Evolutionary conservation across 2,797 vertebrate genomes (phyloP).

Genomic region (Morelia viridis): DNA sequence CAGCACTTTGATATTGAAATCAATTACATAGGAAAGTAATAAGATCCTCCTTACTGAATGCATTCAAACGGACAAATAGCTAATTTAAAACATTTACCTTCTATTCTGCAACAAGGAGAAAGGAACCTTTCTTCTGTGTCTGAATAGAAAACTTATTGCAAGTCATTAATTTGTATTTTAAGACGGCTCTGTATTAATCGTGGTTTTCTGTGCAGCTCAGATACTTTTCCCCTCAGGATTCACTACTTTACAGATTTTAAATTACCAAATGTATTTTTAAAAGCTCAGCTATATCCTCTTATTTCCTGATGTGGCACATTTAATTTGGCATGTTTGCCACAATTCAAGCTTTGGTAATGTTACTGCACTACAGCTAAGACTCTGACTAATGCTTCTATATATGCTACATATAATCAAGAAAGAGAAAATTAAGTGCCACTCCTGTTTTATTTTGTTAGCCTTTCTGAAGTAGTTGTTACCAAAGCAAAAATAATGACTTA

Average conservation of each 20-base stretch:
- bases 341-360: neutral
- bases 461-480: neutral
- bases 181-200: neutral
- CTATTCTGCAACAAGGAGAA: neutral
- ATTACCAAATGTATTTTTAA: conserved; percentile 22
- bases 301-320: neutral
- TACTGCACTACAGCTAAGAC: neutral
- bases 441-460: neutral
- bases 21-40: neutral
- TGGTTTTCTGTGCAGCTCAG: neutral
- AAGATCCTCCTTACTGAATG: neutral
- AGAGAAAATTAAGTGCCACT: neutral
- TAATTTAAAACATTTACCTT: neutral
- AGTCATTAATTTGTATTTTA: neutral
- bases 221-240: neutral
- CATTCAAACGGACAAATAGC: neutral
- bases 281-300: neutral
- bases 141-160: neutral
- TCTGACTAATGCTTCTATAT: neutral
- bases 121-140: neutral
- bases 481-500: conserved; percentile 9
- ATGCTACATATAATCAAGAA: neutral
- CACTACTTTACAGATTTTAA: neutral
- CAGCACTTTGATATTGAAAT: neutral
- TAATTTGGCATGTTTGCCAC: conserved; percentile 18